A percentile compares a stretch with the other conserved stretches of the same genome.
Evolutionary conservation across 2,113 vertebrate genomes (phyloP).

Genomic region (Syngnathus scovelli): DNA sequence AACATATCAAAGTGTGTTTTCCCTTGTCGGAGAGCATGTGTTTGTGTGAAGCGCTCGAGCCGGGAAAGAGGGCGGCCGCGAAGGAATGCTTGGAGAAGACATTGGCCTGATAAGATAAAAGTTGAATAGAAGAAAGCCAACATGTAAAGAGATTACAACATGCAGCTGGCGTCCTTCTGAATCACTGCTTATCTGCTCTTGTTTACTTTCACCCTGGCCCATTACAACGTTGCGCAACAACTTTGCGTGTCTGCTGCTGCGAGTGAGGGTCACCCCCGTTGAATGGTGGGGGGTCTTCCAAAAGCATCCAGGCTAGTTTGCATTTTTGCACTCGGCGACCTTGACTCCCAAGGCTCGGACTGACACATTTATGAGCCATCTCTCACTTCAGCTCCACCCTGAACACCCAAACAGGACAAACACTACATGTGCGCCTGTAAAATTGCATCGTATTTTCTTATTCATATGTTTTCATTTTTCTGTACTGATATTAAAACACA

Average conservation of each 20-base stretch:
- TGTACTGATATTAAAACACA: conserved; percentile 4
- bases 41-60: conserved; percentile 44
- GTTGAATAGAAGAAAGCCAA: conserved; percentile 71
- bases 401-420: conserved; percentile 11
- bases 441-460: neutral
- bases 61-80: conserved; percentile 49
- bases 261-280: conserved; percentile 52
- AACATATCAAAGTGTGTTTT: conserved; percentile 51
- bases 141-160: conserved; percentile 72
- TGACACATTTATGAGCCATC: conserved; percentile 18
- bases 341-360: conserved; percentile 40
- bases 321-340: conserved; percentile 37
- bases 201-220: conserved; percentile 68
- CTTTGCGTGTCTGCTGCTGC: conserved; percentile 25
- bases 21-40: conserved; percentile 31
- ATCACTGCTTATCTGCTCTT: conserved; percentile 71
- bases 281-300: conserved; percentile 50
- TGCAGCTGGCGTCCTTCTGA: conserved; percentile 71
- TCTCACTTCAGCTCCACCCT: conserved; percentile 19
- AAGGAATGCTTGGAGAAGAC: conserved; percentile 66
- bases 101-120: conserved; percentile 69
- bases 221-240: conserved; percentile 55
- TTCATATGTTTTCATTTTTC: conserved; percentile 6
- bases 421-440: conserved; percentile 9
- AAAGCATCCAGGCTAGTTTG: conserved; percentile 18